phyloP scores from a whole-genome alignment of 2,113 vertebrate species.

The Marmota flaviventris region DNA sequence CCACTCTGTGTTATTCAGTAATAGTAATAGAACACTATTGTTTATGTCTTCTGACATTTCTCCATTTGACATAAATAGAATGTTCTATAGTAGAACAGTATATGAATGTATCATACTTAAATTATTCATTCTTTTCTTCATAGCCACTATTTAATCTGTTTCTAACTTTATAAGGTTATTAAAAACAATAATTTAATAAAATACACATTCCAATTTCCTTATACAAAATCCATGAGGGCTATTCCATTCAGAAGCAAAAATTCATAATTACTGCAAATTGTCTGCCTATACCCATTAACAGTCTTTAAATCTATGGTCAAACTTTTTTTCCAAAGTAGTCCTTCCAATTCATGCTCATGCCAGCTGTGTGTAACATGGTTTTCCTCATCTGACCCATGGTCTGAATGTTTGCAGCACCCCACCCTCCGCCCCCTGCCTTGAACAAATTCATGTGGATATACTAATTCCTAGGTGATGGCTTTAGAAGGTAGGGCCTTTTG shows the following conservation, averaged over 20 bases:
- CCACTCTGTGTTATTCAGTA: neutral
- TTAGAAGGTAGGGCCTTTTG: no score
- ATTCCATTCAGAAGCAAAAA: neutral
- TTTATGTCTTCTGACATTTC: neutral
- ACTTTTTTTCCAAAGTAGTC: neutral
- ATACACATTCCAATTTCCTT: neutral
- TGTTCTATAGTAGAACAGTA: no score
- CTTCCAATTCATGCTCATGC: neutral
- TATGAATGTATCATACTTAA: no score
- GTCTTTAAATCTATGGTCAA: neutral
- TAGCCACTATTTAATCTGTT: neutral
- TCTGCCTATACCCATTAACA: neutral
- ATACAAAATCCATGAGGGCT: neutral
- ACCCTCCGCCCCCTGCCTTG: no score
- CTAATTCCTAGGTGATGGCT: neutral
- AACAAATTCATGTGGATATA: neutral
- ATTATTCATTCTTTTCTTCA: no score
- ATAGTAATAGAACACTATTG: neutral
- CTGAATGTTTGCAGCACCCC: no score
- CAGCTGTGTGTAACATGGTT: neutral
- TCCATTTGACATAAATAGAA: neutral
- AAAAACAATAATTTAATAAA: neutral
- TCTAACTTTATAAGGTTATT: neutral
- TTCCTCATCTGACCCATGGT: no score
- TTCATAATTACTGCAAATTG: neutral